A percentile compares a stretch with the other conserved stretches of the same genome.
Conservation (phyloP, 2,113 vertebrate genomes). For the Steatornis caripensis region DNA sequence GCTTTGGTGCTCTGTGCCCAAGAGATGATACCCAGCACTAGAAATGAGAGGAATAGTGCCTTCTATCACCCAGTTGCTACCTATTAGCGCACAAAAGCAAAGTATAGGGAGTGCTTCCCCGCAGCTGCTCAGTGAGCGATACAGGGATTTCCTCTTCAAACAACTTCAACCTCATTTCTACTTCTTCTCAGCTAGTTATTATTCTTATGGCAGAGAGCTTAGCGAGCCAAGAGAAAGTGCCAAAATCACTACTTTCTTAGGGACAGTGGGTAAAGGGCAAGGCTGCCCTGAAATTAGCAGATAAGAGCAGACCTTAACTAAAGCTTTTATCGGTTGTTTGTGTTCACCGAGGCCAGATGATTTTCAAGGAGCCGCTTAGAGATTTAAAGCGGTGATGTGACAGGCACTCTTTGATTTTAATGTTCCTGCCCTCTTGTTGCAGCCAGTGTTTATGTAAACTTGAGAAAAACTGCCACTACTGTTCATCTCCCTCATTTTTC, state of each 20-base stretch:
- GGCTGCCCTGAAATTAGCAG: constrained; percentile 63
- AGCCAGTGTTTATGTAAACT: constrained; percentile 77
- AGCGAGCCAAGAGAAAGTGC: constrained; percentile 27
- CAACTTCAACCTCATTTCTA: not conserved
- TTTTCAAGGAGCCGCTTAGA: constrained; percentile 73
- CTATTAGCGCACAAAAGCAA: not conserved
- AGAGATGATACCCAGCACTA: not conserved
- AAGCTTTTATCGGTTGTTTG: constrained; percentile 76
- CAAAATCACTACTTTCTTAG: constrained; percentile 59
- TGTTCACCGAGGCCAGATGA: constrained; percentile 74
- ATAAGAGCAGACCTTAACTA: constrained; percentile 63
- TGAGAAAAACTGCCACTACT: constrained; percentile 78
- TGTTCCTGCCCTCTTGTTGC: constrained; percentile 63
- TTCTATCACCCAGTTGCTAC: not conserved
- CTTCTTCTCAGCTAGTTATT: not conserved
- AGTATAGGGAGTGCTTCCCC: not conserved
- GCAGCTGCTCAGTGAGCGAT: not conserved
- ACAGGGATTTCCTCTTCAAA: not conserved
- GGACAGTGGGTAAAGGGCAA: constrained; percentile 59
- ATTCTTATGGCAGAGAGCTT: not conserved
- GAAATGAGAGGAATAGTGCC: not conserved
- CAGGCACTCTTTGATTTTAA: constrained; percentile 75
- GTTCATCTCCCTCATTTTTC: constrained; percentile 77
- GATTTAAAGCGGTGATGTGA: constrained; percentile 74
- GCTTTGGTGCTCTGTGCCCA: not conserved